Evolutionary conservation across 23 tunicate species (phyloP).

Genomic region (Ascidia mentula): DNA sequence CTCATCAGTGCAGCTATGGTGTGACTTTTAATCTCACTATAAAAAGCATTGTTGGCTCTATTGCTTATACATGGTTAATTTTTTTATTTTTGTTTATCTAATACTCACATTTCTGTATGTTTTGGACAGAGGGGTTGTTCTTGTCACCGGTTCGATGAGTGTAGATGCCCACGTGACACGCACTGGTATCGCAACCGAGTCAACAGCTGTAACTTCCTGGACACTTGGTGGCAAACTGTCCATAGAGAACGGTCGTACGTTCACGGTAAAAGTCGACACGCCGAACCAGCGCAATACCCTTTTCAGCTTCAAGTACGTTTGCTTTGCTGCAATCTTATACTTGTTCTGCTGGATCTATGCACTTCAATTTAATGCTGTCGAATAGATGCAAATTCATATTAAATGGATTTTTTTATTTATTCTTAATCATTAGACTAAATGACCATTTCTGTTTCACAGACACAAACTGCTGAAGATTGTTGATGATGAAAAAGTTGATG

Average conservation of each 20-base stretch:
- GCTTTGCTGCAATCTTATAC: not conserved
- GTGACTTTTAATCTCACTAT: too few species aligned
- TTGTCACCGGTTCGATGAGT: constrained; percentile 65
- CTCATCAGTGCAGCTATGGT: too few species aligned
- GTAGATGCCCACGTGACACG: constrained; percentile 67
- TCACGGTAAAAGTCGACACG: constrained; percentile 45
- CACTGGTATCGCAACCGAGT: constrained; percentile 72
- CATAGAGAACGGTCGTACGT: constrained; percentile 27
- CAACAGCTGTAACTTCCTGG: constrained; percentile 51
- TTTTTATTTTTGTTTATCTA: too few species aligned
- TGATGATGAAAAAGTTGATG: constrained; percentile 33
- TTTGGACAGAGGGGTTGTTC: constrained; percentile 82
- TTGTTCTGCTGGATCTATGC: not conserved
- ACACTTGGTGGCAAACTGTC: constrained; percentile 52
- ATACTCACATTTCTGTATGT: not conserved
- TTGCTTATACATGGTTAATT: too few species aligned
- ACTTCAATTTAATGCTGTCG: not conserved
- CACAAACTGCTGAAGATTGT: constrained; percentile 65
- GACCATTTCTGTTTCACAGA: constrained; percentile 21
- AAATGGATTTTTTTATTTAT: too few species aligned
- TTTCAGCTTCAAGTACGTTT: constrained; percentile 57
- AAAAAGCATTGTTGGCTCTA: too few species aligned
- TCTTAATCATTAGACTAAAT: not conserved
- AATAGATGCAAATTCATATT: too few species aligned
- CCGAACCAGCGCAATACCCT: constrained; percentile 69